Evolutionary conservation across 2,113 vertebrate genomes (phyloP).

Genomic region (Elephantulus edwardii): DNA sequence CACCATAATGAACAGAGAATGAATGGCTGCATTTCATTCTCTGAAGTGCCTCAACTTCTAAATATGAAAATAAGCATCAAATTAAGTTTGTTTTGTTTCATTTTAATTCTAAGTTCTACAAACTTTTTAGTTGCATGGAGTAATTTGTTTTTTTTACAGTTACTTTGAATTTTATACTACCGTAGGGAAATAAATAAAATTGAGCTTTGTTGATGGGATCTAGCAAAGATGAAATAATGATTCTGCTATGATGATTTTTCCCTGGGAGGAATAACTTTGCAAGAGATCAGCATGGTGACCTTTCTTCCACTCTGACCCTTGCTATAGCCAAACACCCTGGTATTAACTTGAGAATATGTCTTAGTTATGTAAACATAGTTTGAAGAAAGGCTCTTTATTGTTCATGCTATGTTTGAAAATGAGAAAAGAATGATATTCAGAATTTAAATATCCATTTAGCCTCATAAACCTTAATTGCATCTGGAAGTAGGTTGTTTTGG

Average conservation of each 20-base stretch:
- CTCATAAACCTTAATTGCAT: conserved; percentile 9
- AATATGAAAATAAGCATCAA: not conserved
- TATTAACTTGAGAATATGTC: not conserved
- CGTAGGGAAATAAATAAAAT: conserved; percentile 6
- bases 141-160: not conserved
- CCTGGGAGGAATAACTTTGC: not conserved
- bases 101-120: not conserved
- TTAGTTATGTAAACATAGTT: not conserved
- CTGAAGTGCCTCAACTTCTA: not conserved
- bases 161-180: not conserved
- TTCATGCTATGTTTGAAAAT: not conserved
- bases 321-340: not conserved
- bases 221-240: not conserved
- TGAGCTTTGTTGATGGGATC: not conserved
- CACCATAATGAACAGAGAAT: not conserved
- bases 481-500: not conserved
- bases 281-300: not conserved
- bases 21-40: not conserved
- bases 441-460: not conserved
- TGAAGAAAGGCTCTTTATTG: not conserved
- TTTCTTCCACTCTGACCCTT: not conserved
- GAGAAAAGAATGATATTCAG: not conserved
- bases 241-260: not conserved
- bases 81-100: not conserved
- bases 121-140: not conserved